phyloP scores from a whole-genome alignment of 2,888 invertebrate species.

The Physocephala rufipes region DNA sequence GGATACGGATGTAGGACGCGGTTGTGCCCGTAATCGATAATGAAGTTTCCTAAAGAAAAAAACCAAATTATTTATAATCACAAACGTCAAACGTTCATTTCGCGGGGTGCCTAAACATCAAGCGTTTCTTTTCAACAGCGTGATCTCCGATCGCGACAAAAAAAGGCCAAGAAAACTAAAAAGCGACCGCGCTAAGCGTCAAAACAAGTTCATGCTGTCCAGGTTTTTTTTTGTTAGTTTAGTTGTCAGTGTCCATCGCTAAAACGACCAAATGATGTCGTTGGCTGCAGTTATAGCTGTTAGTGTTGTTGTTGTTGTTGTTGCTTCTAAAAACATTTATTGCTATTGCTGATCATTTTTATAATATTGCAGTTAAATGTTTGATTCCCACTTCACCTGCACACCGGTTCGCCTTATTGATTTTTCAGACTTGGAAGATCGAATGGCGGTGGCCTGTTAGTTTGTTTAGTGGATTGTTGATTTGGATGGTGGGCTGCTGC shows the following conservation, averaged over 20 bases:
- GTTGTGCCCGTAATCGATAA: background rate
- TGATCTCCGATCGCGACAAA: slow-evolving; percentile 7
- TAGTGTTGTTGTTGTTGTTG: slow-evolving; percentile 2
- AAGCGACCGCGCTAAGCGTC: slow-evolving; percentile 13
- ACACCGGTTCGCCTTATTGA: background rate
- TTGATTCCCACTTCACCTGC: background rate
- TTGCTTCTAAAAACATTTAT: background rate
- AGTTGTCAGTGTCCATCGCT: slow-evolving; percentile 25
- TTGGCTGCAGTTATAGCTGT: background rate
- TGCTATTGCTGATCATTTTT: background rate
- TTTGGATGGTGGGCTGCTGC: background rate
- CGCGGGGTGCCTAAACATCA: slow-evolving; percentile 37
- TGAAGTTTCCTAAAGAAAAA: background rate
- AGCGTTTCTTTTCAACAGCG: slow-evolving; percentile 14
- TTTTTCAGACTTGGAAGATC: background rate
- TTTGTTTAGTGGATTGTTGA: background rate
- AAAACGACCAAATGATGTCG: background rate
- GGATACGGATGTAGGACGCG: slow-evolving; percentile 17
- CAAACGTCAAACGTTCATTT: slow-evolving; percentile 41
- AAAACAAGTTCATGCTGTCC: slow-evolving; percentile 30
- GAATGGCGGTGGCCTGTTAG: slow-evolving; percentile 18
- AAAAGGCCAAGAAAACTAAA: no score
- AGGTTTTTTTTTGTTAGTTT: no score
- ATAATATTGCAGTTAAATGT: no score
- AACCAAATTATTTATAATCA: slow-evolving; percentile 34